phyloP scores from a whole-genome alignment of 2,888 invertebrate species.

The Drosophila rubida region DNA sequence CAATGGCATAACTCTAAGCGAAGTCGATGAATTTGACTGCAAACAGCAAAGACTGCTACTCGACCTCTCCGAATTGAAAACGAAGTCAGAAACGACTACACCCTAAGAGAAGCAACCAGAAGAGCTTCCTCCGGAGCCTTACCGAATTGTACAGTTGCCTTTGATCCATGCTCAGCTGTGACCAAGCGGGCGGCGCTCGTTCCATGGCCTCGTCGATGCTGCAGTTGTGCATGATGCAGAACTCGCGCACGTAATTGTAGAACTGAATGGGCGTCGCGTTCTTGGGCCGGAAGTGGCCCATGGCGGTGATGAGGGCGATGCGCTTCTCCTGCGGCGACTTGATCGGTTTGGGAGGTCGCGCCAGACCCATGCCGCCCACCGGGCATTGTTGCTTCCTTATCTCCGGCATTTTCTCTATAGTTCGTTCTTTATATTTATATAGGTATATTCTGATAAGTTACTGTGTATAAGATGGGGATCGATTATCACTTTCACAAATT shows the following conservation, averaged over 20 bases:
- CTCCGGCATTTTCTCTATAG: too few species aligned
- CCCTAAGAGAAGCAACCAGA: too few species aligned
- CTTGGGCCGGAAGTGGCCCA: conserved; percentile 37
- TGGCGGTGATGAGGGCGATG: conserved; percentile 31
- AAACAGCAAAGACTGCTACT: too few species aligned
- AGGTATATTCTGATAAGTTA: too few species aligned
- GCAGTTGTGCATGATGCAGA: conserved; percentile 68
- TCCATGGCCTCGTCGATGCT: conserved; percentile 69
- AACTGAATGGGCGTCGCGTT: conserved; percentile 60
- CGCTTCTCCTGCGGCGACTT: conserved; percentile 24
- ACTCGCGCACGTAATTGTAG: conserved; percentile 64
- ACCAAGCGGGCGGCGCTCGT: conserved; percentile 46
- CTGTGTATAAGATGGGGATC: too few species aligned
- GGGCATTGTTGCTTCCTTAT: background rate
- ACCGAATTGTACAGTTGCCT: conserved; percentile 56
- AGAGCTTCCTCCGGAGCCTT: too few species aligned
- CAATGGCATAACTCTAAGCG: too few species aligned
- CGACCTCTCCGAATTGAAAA: too few species aligned
- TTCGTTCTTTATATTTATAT: too few species aligned
- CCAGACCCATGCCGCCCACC: background rate
- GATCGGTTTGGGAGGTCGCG: background rate
- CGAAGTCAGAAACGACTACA: too few species aligned
- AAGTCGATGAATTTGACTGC: too few species aligned
- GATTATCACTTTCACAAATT: conserved; percentile 35
- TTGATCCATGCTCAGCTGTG: conserved; percentile 36